These are phyloP conservation scores for Pherbina coryleti DNA, from an alignment of 2,888 invertebrate species.

Conservation along the genomic window DNA sequence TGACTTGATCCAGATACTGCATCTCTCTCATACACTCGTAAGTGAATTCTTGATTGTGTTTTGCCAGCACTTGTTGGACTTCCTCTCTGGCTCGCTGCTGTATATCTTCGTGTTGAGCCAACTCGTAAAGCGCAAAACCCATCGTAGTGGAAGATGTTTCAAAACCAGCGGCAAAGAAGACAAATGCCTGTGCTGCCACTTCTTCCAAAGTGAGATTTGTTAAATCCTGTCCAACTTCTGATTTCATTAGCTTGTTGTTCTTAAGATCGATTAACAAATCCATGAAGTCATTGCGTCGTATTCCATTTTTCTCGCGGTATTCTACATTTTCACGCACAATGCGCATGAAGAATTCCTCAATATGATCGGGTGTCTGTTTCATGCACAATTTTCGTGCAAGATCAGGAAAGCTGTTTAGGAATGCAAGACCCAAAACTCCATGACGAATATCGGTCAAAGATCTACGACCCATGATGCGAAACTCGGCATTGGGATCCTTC, in stretches of 20 bases:
- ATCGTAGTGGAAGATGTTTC: constrained; percentile 76
- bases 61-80: constrained; percentile 63
- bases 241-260: constrained; percentile 52
- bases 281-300: constrained; percentile 71
- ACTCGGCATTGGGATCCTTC: constrained; percentile 66
- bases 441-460: constrained; percentile 49
- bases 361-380: constrained; percentile 53
- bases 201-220: constrained; percentile 55
- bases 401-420: constrained; percentile 52
- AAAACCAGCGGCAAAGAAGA: constrained; percentile 71
- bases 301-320: constrained; percentile 62
- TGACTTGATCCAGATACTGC: constrained; percentile 70
- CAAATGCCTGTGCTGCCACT: constrained; percentile 57
- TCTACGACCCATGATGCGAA: constrained; percentile 60
- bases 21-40: constrained; percentile 70
- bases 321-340: constrained; percentile 66
- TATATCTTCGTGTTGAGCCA: constrained; percentile 54
- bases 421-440: constrained; percentile 43
- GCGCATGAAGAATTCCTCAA: constrained; percentile 62
- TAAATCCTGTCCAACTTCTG: constrained; percentile 55
- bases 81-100: constrained; percentile 59
- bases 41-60: constrained; percentile 65
- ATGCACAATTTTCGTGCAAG: constrained; percentile 55
- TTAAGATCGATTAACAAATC: constrained; percentile 70
- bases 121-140: constrained; percentile 67